Evolutionary conservation across 2,113 vertebrate genomes (phyloP), one percentile per base, ranked within the genome.

Genomic region (Corydoras maculifer): DNA sequence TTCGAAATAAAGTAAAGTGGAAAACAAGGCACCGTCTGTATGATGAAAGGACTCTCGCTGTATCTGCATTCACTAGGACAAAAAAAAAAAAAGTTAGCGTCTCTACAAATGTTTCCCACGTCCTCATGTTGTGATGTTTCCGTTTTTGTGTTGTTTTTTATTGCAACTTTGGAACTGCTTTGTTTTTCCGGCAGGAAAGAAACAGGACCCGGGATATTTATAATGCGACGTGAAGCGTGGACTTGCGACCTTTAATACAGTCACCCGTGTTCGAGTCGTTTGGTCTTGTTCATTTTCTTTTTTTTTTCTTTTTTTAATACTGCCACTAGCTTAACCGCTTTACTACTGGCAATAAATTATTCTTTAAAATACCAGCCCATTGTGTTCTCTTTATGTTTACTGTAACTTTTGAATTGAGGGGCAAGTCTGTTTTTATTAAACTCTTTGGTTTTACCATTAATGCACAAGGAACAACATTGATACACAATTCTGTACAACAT

Each of bases 341-440:
- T 97, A 94, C 93, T 98, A 99, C 91, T 94, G 97, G 95, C 93
- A 99, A 99, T 99, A 99, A 99, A 99, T 98, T 98, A 98, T 98
- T 98, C 94, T 93, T 94, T 92, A 95, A 96, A 97, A 86, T 79
- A 15, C 4, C 30, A 60, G 14, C 18, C 18, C 18, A 2, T 25
- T 25, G 18, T 25, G 18, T 25, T 25, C 18, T 25, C 18, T 25
- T 25, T 25, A 25, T 25, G 18, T 25, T 25, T 2, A 25, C 18
- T 25, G 18, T 25, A 25, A 25, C 18, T 25, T 25, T 25, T 25
- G 18, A 25, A 25, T 25, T 25, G 18, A 25, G 18, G 18, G 18
- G 18, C 18, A 25, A 25, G 18, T 25, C 18, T 25, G 18, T 25
- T 25, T 25, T 25, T 25, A 25, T 25, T 25, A 2, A 25, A 25